Conservation (phyloP, 1,140 invertebrate species). For the Forficula auricularia region DNA sequence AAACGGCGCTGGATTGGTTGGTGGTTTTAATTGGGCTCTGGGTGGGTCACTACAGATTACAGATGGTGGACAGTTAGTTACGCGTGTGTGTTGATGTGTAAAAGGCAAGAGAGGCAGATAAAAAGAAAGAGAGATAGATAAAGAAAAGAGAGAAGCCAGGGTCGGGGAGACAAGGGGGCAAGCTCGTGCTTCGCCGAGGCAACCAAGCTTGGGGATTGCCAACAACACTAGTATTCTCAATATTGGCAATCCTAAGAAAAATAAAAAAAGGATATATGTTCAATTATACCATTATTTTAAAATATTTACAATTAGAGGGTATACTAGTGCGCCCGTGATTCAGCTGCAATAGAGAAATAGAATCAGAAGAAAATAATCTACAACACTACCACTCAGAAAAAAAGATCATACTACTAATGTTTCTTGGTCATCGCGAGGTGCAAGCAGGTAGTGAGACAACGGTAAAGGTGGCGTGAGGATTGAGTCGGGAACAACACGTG, state of each 20-base stretch:
- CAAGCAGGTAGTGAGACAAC: too few relatives aligned
- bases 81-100: too few relatives aligned
- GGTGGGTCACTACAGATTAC: too few relatives aligned
- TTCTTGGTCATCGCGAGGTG: too few relatives aligned
- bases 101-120: slow-evolving; percentile 8
- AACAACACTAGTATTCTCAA: slow-evolving; percentile 1
- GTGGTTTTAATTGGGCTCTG: too few relatives aligned
- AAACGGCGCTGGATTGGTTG: too few relatives aligned
- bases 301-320: slow-evolving; percentile 3
- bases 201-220: neutral
- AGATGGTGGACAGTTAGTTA: too few relatives aligned
- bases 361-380: too few relatives aligned
- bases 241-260: neutral
- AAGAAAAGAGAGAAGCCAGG: slow-evolving; percentile 12
- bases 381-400: neutral
- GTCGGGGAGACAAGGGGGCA: slow-evolving; percentile 3
- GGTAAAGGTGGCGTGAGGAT: too few relatives aligned
- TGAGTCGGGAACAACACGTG: too few relatives aligned
- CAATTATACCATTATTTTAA: neutral
- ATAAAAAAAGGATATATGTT: slow-evolving; percentile 1
- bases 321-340: slow-evolving; percentile 3
- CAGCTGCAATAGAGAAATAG: slow-evolving; percentile 11
- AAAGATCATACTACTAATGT: slow-evolving; percentile 2
- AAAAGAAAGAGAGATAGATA: slow-evolving; percentile 11
- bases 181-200: slow-evolving; percentile 2